A percentile compares a stretch with the other conserved stretches of the same genome.
These are phyloP conservation scores for Stenurella melanura DNA, from an alignment of 2,888 invertebrate genomes.

Conservation along the genomic window DNA sequence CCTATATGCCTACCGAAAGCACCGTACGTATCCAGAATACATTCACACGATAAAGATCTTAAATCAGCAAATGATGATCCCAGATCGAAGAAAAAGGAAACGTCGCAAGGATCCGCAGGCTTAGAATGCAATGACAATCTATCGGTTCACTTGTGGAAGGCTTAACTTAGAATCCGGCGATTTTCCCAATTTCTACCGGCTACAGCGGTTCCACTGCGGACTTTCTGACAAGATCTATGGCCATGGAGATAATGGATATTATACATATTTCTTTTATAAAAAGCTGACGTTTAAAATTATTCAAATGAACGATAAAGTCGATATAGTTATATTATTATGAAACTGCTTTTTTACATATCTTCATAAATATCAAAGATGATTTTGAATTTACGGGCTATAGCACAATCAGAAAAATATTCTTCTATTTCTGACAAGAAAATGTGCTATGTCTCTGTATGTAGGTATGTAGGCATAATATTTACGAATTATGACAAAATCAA, in stretches of 20 bases:
- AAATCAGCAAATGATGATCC: constrained; percentile 42
- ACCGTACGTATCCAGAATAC: constrained; percentile 17
- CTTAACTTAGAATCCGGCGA: constrained; percentile 61
- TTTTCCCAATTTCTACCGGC: constrained; percentile 58
- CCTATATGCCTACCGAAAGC: neutral
- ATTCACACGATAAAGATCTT: constrained; percentile 34
- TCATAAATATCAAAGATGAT: no score
- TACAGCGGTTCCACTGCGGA: constrained; percentile 10
- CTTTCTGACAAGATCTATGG: constrained; percentile 7
- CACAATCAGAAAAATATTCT: no score
- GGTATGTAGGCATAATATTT: no score
- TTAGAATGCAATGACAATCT: constrained; percentile 68
- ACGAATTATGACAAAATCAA: no score
- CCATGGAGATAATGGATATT: constrained; percentile 1
- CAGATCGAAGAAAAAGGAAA: constrained; percentile 55
- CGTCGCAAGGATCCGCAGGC: constrained; percentile 60
- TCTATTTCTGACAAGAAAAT: no score
- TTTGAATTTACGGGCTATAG: no score
- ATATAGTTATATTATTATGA: no score
- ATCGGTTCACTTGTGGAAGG: constrained; percentile 67
- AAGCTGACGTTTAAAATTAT: no score
- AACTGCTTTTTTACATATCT: no score
- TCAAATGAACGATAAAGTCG: no score
- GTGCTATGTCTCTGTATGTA: no score
- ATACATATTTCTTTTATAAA: neutral